A percentile compares a stretch with the other conserved stretches of the same genome.
Evolutionary conservation across 2,113 vertebrate genomes (phyloP).

Genomic region (Trematocara variabile): DNA sequence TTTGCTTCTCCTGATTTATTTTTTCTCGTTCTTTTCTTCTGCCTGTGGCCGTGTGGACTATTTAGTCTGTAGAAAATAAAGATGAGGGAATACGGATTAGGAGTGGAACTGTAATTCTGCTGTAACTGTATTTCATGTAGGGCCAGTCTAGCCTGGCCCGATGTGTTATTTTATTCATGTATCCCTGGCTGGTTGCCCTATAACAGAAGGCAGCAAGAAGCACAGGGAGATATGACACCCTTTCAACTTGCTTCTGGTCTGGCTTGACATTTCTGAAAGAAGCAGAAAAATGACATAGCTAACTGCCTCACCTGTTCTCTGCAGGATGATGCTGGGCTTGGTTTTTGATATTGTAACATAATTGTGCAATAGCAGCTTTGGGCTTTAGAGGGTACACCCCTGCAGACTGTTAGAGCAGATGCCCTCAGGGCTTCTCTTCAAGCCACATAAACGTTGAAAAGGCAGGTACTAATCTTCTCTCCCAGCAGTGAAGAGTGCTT

Average conservation of each 20-base stretch:
- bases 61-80: neutral
- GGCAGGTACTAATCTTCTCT: slow-evolving; percentile 8
- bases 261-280: slow-evolving; percentile 32
- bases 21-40: neutral
- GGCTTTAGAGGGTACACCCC: slow-evolving; percentile 28
- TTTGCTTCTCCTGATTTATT: neutral
- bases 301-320: slow-evolving; percentile 41
- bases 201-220: neutral
- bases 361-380: slow-evolving; percentile 26
- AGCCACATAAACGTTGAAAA: slow-evolving; percentile 36
- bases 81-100: neutral
- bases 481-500: slow-evolving; percentile 4
- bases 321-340: neutral
- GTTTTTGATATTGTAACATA: slow-evolving; percentile 23
- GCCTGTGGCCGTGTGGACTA: neutral
- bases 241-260: slow-evolving; percentile 11
- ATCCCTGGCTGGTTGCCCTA: neutral
- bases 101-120: neutral
- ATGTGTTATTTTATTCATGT: slow-evolving; percentile 30
- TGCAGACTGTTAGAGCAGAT: slow-evolving; percentile 33
- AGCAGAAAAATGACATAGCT: neutral
- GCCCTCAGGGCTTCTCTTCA: slow-evolving; percentile 40
- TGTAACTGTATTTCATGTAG: slow-evolving; percentile 7
- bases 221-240: neutral
- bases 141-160: neutral